Evolutionary conservation across 2,888 invertebrate species (phyloP).

Genomic region (Amblyjoppa proteus): DNA sequence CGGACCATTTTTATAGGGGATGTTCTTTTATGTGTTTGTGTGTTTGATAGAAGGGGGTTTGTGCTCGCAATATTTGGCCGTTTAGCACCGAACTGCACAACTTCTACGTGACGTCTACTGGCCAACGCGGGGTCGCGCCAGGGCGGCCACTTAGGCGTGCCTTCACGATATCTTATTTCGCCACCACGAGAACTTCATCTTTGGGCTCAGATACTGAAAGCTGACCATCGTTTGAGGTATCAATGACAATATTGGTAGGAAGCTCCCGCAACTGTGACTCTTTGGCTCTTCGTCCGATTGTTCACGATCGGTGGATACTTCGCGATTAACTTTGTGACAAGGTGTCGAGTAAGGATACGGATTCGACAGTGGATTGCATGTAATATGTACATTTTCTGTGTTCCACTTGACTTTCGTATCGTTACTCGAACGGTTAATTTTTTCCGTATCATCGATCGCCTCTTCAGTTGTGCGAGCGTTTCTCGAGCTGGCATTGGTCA

Average conservation of each 20-base stretch:
- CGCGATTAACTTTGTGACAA: slow-evolving; percentile 71
- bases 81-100: slow-evolving; percentile 58
- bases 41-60: slow-evolving; percentile 24
- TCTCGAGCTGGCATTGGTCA: neutral
- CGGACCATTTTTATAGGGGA: neutral
- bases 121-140: slow-evolving; percentile 27
- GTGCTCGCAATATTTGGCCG: slow-evolving; percentile 57
- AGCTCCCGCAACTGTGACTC: slow-evolving; percentile 80
- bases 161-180: slow-evolving; percentile 89
- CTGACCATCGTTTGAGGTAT: slow-evolving; percentile 82
- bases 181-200: slow-evolving; percentile 88
- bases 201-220: slow-evolving; percentile 84
- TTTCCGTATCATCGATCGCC: slow-evolving; percentile 28
- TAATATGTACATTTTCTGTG: slow-evolving; percentile 77
- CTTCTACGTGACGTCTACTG: slow-evolving; percentile 48
- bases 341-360: slow-evolving; percentile 81
- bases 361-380: slow-evolving; percentile 80
- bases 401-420: slow-evolving; percentile 73
- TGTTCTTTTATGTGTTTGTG: neutral
- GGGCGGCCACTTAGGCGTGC: slow-evolving; percentile 78
- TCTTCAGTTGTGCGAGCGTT: neutral
- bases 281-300: slow-evolving; percentile 77
- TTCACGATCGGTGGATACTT: slow-evolving; percentile 53
- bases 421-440: slow-evolving; percentile 45
- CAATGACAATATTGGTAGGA: slow-evolving; percentile 81